phyloP scores from a whole-genome alignment of 30 jellyfish, hydroid and myxozoan genomes.

The Pseudorhiza aurosa region DNA sequence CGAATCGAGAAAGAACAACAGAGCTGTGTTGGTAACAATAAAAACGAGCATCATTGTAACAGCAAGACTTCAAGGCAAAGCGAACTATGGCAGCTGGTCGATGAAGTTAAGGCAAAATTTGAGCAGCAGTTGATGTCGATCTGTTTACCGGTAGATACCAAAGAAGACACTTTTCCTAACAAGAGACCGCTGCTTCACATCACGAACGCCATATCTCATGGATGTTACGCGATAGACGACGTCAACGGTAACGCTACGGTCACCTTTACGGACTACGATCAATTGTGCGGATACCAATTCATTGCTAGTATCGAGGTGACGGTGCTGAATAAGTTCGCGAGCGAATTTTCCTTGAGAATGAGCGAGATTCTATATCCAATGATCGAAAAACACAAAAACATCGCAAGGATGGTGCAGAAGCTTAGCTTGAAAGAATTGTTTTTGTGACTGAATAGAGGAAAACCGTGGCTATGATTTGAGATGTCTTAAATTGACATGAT shows the following conservation, averaged over 20 bases:
- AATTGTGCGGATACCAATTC: constrained; percentile 83
- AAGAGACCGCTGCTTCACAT: constrained; percentile 63
- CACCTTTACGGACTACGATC: constrained; percentile 82
- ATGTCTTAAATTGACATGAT: no score
- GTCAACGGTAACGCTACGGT: constrained; percentile 80
- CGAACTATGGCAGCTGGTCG: constrained; percentile 60
- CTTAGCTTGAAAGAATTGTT: constrained; percentile 48
- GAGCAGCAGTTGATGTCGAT: constrained; percentile 38
- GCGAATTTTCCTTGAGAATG: constrained; percentile 65
- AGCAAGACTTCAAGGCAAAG: background rate
- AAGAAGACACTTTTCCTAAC: constrained; percentile 72
- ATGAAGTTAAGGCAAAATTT: constrained; percentile 45
- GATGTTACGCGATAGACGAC: constrained; percentile 70
- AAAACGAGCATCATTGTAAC: background rate
- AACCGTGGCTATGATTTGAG: no score
- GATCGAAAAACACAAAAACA: constrained; percentile 63
- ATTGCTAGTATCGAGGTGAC: constrained; percentile 66
- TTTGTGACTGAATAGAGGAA: no score
- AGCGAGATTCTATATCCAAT: constrained; percentile 62
- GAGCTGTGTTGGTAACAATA: constrained; percentile 1
- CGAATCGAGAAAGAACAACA: constrained; percentile 61
- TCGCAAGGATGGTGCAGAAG: constrained; percentile 59
- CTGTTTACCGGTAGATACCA: constrained; percentile 21
- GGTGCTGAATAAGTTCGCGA: constrained; percentile 70
- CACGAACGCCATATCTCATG: constrained; percentile 72